These are phyloP conservation scores for Perithous albicinctus DNA, from an alignment of 2,888 invertebrate genomes.

Conservation along the genomic window DNA sequence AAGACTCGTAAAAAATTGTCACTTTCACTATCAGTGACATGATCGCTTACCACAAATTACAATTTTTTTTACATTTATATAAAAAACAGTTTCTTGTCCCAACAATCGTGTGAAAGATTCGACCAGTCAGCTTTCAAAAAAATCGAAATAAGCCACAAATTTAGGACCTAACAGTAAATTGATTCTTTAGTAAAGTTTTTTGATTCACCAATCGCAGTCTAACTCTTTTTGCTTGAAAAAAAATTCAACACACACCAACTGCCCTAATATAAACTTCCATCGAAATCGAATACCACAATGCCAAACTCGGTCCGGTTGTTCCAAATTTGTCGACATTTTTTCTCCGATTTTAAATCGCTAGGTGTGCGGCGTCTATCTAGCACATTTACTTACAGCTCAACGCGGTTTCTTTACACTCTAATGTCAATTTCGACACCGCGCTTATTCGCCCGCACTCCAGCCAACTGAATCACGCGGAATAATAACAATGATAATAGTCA, in stretches of 20 bases:
- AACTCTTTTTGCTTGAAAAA: neutral
- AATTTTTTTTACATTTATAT: neutral
- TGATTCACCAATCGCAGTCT: neutral
- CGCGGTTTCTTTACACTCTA: neutral
- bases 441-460: neutral
- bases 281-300: neutral
- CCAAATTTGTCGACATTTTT: neutral
- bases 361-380: neutral
- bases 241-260: neutral
- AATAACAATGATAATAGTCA: constrained; percentile 27
- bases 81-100: neutral
- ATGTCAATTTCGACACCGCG: constrained; percentile 43
- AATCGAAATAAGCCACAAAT: neutral
- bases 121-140: neutral
- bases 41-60: neutral
- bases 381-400: neutral
- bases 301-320: neutral
- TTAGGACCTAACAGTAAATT: neutral
- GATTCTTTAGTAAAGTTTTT: neutral
- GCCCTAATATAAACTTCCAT: neutral
- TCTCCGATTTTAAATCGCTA: neutral
- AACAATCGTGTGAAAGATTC: neutral
- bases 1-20: too few relatives aligned
- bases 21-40: neutral
- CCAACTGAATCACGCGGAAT: constrained; percentile 19